Evolutionary conservation across 1,140 invertebrate genomes (phyloP), one percentile per base, ranked within the genome.

Genomic region (Megalonaias nervosa): DNA sequence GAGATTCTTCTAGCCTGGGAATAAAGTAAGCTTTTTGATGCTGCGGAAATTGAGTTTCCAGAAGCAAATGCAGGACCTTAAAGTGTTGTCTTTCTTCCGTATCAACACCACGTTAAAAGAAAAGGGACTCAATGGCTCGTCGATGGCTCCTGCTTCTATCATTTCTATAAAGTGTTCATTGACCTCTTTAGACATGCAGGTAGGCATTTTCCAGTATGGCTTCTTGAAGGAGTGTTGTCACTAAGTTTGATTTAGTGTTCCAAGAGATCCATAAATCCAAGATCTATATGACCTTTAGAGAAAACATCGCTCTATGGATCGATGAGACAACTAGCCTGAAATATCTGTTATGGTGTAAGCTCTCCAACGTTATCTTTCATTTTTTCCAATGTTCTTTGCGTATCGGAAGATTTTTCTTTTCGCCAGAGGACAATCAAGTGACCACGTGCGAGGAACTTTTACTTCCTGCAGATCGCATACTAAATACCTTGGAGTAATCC

Each of bases 391-490:
- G 5, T 5, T 5, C n/a, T 38, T 56, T 17, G 56, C 17, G 13
- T n/a, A 11, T 21, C 62, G n/a, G 55, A 6, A 38, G 19, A 64
- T 14, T 9, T 31, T 31, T 2, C 31, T 31, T 31, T 31, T 5
- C 31, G 31, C 31, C 31, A 31, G 31, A 31, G 31, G 31, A 5
- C n/a, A 31, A 31, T 31, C 31, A 31, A 5, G 31, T 31, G 62
- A 61, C 11, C 6, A 19, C 1, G 16, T 14, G 17, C 31, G 16
- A n/a, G 64, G 60, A 19, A 73, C 71, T 62, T 64, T 60, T 48
- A 73, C 61, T 65, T 73, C n/a, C 11, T 73, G 71, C n/a, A 73
- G 26, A 15, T 73, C 31, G 26, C 60, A 73, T 6, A 73, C 64
- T 6, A n/a, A 4, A 9, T 59, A 11, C 19, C 55, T 73, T 19